Evolutionary conservation across 2,113 vertebrate genomes (phyloP), one percentile per base, ranked within the genome.

Genomic region (Strix aluco): DNA sequence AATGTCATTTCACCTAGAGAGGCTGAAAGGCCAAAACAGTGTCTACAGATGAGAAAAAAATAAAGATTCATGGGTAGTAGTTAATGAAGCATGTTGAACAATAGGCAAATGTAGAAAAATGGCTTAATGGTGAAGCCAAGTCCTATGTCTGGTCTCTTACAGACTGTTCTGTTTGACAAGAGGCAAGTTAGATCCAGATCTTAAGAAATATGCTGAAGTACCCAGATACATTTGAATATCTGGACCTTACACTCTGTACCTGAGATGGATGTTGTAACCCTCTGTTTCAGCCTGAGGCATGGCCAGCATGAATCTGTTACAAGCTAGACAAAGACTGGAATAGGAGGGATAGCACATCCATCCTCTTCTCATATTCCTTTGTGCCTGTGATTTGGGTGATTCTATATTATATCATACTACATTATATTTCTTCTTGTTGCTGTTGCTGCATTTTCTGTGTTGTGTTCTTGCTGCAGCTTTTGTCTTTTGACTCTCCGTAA

Each of bases 331-430:
- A 34, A 55, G 73, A 1, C 91, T 82, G 79, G 6, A 34, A 13
- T 10, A 32, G 54, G n/a, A 92, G 36, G 44, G 20, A 7, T 40
- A 63, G 57, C 70, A 23, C 66, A 21, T 51, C 22, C 61, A 15
- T 47, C 29, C 15, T 36, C 32, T 46, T 58, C 26, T 67, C 25
- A 0, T n/a, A 2, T 55, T 85, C 44, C 38, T 32, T 42, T 49
- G 61, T 74, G 21, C 51, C 32, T 36, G 26, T 62, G 38, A 11
- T 67, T 74, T 66, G 66, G 18, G 30, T 58, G 66, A 15, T 52
- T 4, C 15, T 58, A 0, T 46, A 4, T 57, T 74, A 16, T 22
- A 14, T 36, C 27, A 7, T 13, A n/a, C 27, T 13, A 8, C 5
- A 2, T 59, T 49, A 0, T 10, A 30, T 51, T 93, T 82, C 44